Evolutionary conservation across 2,888 invertebrate species (phyloP).

Genomic region (Aphelenchoides bicaudatus): DNA sequence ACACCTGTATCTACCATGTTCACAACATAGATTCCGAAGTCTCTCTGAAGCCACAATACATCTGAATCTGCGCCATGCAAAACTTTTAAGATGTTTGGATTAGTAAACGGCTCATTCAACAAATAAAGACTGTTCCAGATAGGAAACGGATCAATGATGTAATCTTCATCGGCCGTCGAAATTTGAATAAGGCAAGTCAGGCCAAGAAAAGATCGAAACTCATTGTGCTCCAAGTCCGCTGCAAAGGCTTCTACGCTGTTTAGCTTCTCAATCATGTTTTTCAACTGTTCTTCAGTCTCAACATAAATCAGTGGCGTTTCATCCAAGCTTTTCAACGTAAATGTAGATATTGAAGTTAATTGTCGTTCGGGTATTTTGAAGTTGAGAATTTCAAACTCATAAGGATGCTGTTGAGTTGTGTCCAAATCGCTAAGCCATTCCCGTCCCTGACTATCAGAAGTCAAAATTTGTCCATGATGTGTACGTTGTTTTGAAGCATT

Average conservation of each 20-base stretch:
- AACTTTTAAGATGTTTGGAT: conserved; percentile 81
- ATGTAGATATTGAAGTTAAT: too few relatives aligned
- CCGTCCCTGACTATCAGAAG: not conserved
- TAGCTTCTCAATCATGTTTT: conserved; percentile 71
- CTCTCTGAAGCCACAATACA: conserved; percentile 87
- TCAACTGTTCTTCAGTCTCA: conserved; percentile 69
- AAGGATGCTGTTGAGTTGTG: conserved; percentile 45
- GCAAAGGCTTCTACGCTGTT: conserved; percentile 73
- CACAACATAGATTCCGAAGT: conserved; percentile 87
- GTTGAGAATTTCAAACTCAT: conserved; percentile 43
- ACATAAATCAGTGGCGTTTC: conserved; percentile 72
- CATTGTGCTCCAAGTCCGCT: conserved; percentile 85
- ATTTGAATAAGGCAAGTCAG: conserved; percentile 93
- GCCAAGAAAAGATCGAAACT: conserved; percentile 84
- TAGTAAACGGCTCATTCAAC: conserved; percentile 83
- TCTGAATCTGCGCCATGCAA: conserved; percentile 88
- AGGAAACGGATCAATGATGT: conserved; percentile 79
- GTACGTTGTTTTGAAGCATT: conserved; percentile 20
- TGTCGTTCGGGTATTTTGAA: conserved; percentile 38
- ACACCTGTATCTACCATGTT: conserved; percentile 82
- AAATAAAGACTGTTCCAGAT: conserved; percentile 77
- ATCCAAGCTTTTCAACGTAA: too few relatives aligned
- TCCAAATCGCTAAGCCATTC: conserved; percentile 27
- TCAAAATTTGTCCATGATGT: not conserved
- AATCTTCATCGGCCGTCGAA: conserved; percentile 76